Conservation (phyloP, 2,113 vertebrate genomes). For the Echinops telfairi region DNA sequence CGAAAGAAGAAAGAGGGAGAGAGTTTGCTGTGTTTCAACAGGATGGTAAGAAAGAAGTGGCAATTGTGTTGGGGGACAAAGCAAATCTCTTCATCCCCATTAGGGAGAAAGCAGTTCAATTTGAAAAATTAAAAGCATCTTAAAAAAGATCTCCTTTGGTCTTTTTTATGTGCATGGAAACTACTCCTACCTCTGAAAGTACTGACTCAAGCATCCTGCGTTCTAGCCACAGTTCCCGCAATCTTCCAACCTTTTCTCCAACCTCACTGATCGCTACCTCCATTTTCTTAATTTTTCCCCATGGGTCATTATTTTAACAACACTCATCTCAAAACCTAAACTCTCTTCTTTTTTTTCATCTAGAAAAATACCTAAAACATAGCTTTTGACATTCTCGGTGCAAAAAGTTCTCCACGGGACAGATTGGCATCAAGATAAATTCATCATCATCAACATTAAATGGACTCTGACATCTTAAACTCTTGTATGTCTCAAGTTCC, state of each 20-base stretch:
- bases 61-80: background rate
- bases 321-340: background rate
- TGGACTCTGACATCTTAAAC: background rate
- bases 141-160: background rate
- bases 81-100: conserved; percentile 22
- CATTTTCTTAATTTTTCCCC: background rate
- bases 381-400: conserved; percentile 46
- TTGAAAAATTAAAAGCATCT: conserved; percentile 7
- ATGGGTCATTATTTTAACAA: conserved; percentile 34
- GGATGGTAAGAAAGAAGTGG: background rate
- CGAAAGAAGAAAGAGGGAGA: background rate
- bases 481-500: conserved; percentile 1
- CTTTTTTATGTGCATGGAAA: background rate
- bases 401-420: background rate
- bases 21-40: conserved; percentile 21
- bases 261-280: background rate
- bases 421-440: background rate
- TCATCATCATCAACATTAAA: background rate
- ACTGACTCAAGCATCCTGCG: background rate
- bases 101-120: conserved; percentile 27
- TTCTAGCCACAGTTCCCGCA: background rate
- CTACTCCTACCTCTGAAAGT: background rate
- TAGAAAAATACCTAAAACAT: background rate
- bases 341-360: background rate
- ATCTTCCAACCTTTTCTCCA: background rate